Evolutionary conservation across 2,113 vertebrate genomes (phyloP), one percentile per base, ranked within the genome.

Genomic region (Poicephalus meyeri): DNA sequence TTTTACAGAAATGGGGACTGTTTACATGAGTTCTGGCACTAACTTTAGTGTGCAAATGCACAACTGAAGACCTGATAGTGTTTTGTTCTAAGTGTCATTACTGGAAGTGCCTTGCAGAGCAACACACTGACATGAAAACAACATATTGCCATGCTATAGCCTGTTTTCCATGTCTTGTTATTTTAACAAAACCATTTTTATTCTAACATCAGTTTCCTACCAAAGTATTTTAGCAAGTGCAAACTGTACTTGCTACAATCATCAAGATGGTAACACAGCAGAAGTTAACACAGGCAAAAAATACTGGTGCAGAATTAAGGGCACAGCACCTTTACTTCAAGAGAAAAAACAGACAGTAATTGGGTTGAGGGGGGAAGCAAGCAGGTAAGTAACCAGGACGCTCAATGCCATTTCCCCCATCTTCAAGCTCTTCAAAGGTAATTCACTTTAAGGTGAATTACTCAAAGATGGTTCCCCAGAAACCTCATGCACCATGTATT

Each of bases 71-170:
- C 7, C 16, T 17, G 10, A 16, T 2, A 16, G 13, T 11, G 24
- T 61, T 76, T 47, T 61, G 10, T 56, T 25, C 10, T 10, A 73
- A 64, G 18, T 29, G 16, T 14, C 10, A 28, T 25, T 56, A 93
- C 1, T 33, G 42, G 25, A 82, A 95, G 65, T 17, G 26, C 6
- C 68, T 64, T 83, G 50, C 21, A 73, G 39, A 91, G 26, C 13
- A 86, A 73, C 11, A 80, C 13, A 46, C 31, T n/a, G 12, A 17
- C 13, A 76, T 7, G 42, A 84, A 80, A 79, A 55, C 33, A 47
- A 39, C 28, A 17, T 37, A 12, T 0, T 58, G 11, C 25, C 47
- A 8, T 7, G n/a, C 29, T 52, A 50, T 0, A 31, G 25, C 9
- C 26, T 60, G 15, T 8, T 77, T 61, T 44, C 19, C 24, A 6